phyloP scores from a whole-genome alignment of 2,888 invertebrate species.

The Amiota minor region DNA sequence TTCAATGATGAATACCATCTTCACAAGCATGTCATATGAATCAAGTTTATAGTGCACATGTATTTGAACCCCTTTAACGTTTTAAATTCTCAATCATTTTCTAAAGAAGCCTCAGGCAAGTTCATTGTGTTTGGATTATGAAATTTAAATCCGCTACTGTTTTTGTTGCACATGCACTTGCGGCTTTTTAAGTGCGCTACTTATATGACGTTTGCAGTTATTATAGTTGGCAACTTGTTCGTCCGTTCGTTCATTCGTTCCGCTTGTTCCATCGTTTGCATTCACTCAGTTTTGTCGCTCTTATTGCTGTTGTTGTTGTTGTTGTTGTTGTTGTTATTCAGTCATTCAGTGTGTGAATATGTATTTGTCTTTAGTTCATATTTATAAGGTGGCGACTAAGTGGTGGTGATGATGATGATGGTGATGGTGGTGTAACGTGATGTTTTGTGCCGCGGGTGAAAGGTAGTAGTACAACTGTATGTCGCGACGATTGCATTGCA shows the following conservation, averaged over 20 bases:
- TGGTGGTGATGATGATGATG: background rate
- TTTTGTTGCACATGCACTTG: conserved; percentile 11
- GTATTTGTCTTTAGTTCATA: no score
- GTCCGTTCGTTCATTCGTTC: conserved; percentile 4
- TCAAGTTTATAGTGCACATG: no score
- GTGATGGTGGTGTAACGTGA: background rate
- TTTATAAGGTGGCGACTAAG: background rate
- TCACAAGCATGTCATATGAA: no score
- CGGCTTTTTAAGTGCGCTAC: conserved; percentile 32
- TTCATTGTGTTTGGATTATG: no score
- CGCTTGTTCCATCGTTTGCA: background rate
- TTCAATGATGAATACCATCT: no score
- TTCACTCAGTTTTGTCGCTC: background rate
- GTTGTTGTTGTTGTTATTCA: background rate
- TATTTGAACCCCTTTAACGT: no score
- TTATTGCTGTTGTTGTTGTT: background rate
- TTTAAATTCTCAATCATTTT: no score
- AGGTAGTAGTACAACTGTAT: background rate
- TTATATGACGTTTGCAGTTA: conserved; percentile 30
- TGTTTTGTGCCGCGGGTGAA: background rate
- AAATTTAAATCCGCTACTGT: no score
- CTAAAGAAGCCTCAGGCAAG: no score
- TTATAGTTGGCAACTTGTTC: conserved; percentile 29
- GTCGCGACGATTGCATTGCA: background rate
- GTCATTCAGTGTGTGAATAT: no score